Conservation (phyloP, 2,888 invertebrate genomes). For the Achlya flavicornis region DNA sequence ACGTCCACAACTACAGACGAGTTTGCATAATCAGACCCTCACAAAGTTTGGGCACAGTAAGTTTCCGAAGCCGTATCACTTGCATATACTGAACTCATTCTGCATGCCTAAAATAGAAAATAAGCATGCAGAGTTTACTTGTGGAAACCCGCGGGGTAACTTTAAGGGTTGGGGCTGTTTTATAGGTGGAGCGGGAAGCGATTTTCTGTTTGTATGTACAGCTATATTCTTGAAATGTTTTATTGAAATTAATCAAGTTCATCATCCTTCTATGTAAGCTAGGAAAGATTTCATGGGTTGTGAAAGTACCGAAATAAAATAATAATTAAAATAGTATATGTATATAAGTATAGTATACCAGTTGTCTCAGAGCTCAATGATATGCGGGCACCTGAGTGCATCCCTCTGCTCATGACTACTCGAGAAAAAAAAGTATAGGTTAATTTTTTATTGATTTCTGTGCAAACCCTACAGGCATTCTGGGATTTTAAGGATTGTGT, state of each 20-base stretch:
- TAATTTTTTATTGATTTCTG: too few relatives aligned
- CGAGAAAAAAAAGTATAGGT: too few relatives aligned
- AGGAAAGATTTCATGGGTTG: too few relatives aligned
- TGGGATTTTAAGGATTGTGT: too few relatives aligned
- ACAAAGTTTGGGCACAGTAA: constrained; percentile 22
- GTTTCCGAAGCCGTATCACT: constrained; percentile 62
- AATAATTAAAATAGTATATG: too few relatives aligned
- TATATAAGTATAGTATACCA: too few relatives aligned
- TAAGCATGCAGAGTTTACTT: constrained; percentile 52
- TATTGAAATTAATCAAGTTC: neutral
- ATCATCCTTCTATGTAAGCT: too few relatives aligned
- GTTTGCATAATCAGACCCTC: constrained; percentile 51
- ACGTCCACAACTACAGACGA: constrained; percentile 20
- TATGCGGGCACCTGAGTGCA: too few relatives aligned
- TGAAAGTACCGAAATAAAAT: too few relatives aligned
- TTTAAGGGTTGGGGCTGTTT: constrained; percentile 19
- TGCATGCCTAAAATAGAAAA: constrained; percentile 67
- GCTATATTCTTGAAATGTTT: neutral
- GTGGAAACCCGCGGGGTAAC: constrained; percentile 30
- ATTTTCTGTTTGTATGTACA: neutral
- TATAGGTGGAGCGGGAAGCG: neutral
- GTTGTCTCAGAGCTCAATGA: too few relatives aligned
- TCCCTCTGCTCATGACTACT: too few relatives aligned
- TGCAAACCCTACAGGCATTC: too few relatives aligned
- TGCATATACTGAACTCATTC: constrained; percentile 60